Conservation (phyloP, 2,113 vertebrate species). For the Eulemur macaco region DNA sequence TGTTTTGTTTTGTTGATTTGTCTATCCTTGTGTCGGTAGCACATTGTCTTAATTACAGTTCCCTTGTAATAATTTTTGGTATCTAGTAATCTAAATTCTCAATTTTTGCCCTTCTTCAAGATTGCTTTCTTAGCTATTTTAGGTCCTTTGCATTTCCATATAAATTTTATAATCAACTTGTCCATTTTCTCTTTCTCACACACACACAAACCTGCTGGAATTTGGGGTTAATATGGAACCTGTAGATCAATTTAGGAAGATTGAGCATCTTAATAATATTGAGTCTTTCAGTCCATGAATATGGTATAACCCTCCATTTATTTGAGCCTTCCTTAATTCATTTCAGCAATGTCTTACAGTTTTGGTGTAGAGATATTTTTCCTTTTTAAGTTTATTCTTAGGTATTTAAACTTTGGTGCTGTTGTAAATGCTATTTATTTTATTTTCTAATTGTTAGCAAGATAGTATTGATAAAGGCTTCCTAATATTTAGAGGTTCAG, state of each 20-base stretch:
- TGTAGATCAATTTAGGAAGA: background rate
- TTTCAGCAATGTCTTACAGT: background rate
- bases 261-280: background rate
- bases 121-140: background rate
- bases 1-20: slow-evolving; percentile 29
- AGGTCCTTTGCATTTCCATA: background rate
- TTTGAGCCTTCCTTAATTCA: background rate
- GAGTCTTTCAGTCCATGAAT: background rate
- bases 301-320: background rate
- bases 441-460: slow-evolving; percentile 39
- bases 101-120: background rate
- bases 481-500: background rate
- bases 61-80: background rate
- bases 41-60: background rate
- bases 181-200: background rate
- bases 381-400: background rate
- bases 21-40: background rate
- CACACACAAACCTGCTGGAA: background rate
- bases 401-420: slow-evolving; percentile 7
- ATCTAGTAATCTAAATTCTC: background rate
- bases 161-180: slow-evolving; percentile 9
- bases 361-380: background rate
- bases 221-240: background rate
- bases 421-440: slow-evolving; percentile 30
- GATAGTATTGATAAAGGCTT: background rate